Evolutionary conservation across 2,797 vertebrate species (phyloP), one percentile per base, ranked within the genome.

Genomic region (Brotula barbata): DNA sequence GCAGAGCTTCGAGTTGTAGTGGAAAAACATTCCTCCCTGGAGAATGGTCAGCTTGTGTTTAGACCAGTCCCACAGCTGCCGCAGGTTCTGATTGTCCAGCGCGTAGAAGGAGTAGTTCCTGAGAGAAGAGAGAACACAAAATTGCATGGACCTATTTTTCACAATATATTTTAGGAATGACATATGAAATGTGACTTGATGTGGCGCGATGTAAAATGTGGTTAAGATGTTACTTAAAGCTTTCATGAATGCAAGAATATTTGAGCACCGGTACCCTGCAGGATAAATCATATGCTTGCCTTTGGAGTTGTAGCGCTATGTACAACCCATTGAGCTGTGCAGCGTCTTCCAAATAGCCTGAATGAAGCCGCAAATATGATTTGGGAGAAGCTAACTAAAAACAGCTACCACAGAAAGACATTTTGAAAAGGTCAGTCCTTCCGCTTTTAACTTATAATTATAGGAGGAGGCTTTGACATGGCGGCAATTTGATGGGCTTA

Each of bases 11-110:
- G 96, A 95, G 77, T 99, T 99, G 70, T 95, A 96, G 69, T 97
- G 95, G 87, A 99, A 97, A 84, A 98, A 98, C 75, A 99, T 92
- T 66, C 95, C 94, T 16, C 97, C 97, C 72, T 92, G 90, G 41
- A 87, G 78, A 74, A 99, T 97, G 45, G 89, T 94, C 72, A 99
- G 91, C 75, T 95, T 97, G 91, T 99, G 97, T 42, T 98, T 96
- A 83, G 87, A 93, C 97, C 97, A 99, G 66, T 99, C 97, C 97
- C 97, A 99, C n/a, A 99, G 93, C 64, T 98, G 96, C 19, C 94
- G 90, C 16, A 99, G 89, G 74, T 99, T 99, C 89, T 98, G 94
- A 90, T 99, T 99, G 83, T 99, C 96, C 84, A 98, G 83, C 15
- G 95, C 97, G 5, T 97, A 98, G 87, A 99, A 99, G 0, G 97